These are phyloP conservation scores for Ceratosolen fusciceps DNA, from an alignment of 1,140 invertebrate genomes.

Conservation along the genomic window DNA sequence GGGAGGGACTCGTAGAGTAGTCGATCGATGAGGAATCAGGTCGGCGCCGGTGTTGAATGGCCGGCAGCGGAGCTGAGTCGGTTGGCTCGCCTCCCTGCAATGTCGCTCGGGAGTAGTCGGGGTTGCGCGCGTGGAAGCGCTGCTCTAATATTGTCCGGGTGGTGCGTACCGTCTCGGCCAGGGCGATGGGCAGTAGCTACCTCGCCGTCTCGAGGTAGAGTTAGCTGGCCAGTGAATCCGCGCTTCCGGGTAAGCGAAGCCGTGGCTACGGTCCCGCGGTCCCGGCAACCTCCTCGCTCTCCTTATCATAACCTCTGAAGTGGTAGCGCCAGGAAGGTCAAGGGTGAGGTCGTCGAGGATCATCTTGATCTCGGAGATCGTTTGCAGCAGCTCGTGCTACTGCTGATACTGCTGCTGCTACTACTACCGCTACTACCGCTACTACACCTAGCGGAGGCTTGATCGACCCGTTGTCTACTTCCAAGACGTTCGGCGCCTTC, in stretches of 20 bases:
- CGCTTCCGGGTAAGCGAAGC: neutral
- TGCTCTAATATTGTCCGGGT: conserved; percentile 71
- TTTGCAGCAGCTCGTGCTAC: no score
- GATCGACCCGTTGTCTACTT: no score
- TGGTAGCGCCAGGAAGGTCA: conserved; percentile 6
- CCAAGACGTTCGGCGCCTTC: no score
- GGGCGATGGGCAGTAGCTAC: conserved; percentile 36
- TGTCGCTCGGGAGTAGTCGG: conserved; percentile 31
- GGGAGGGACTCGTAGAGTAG: neutral
- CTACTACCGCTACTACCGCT: no score
- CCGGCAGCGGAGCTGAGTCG: neutral
- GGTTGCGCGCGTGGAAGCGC: conserved; percentile 52
- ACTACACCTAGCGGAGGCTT: no score
- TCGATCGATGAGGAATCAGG: conserved; percentile 13
- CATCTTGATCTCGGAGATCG: no score
- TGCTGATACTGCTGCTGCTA: no score
- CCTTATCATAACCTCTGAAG: neutral
- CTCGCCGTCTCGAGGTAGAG: conserved; percentile 33
- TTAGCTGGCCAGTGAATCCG: conserved; percentile 14
- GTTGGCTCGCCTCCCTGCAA: neutral
- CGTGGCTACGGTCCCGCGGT: neutral
- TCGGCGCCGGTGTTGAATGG: neutral
- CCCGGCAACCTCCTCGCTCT: neutral
- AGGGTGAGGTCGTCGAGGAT: conserved; percentile 12
- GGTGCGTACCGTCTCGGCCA: no score